These are phyloP conservation scores for Chloroceryle aenea DNA, from an alignment of 2,113 vertebrate species.

Conservation along the genomic window DNA sequence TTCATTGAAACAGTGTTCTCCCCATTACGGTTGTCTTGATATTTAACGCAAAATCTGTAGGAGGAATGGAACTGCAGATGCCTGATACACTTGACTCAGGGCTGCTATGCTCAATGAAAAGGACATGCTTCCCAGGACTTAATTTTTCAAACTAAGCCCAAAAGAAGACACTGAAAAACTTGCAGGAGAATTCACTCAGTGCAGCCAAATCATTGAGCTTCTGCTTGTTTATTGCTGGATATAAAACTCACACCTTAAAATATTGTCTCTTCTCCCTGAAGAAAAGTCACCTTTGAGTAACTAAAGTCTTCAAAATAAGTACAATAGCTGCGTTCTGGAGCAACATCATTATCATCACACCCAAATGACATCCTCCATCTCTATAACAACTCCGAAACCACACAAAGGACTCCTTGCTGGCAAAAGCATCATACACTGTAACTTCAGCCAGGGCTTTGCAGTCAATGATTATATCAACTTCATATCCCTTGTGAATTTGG, in stretches of 20 bases:
- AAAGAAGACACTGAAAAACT: background rate
- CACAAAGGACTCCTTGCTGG: background rate
- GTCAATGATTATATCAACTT: background rate
- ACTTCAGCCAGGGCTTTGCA: background rate
- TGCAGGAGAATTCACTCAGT: background rate
- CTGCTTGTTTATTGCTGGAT: background rate
- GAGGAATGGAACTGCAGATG: background rate
- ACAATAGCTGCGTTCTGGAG: background rate
- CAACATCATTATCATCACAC: background rate
- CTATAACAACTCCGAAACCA: background rate
- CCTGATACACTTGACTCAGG: background rate
- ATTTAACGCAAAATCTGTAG: background rate
- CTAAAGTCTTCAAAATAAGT: background rate
- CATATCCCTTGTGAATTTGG: background rate
- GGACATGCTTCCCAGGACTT: background rate
- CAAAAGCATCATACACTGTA: background rate
- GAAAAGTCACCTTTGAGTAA: background rate
- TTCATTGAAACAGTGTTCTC: background rate
- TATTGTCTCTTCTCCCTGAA: background rate
- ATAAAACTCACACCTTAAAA: background rate
- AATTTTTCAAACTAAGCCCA: background rate
- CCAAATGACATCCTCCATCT: background rate
- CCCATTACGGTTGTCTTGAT: background rate
- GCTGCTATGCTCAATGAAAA: background rate
- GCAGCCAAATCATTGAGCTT: background rate